A percentile compares a stretch with the other conserved stretches of the same genome.
Evolutionary conservation across 2,797 vertebrate genomes (phyloP).

Genomic region (Myotis myotis): DNA sequence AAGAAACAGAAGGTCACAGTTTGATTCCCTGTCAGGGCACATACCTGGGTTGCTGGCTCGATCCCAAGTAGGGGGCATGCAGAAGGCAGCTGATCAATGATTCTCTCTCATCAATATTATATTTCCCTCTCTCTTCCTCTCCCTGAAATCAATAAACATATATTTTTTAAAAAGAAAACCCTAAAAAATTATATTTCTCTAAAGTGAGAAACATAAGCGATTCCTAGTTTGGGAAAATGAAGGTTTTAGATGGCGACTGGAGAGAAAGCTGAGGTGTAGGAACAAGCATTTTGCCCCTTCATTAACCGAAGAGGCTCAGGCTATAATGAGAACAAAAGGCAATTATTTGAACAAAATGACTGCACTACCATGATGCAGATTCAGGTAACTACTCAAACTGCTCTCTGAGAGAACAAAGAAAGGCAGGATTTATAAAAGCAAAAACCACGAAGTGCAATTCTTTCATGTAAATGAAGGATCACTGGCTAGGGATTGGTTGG

Average conservation of each 20-base stretch:
- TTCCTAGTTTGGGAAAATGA: neutral
- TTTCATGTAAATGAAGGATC: neutral
- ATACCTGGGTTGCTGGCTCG: no score
- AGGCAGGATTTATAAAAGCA: neutral
- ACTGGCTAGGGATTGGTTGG: neutral
- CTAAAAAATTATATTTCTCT: neutral
- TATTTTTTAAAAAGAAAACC: no score
- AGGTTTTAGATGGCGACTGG: neutral
- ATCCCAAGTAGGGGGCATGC: no score
- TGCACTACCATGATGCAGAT: neutral
- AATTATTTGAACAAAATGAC: neutral
- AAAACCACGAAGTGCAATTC: neutral
- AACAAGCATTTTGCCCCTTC: neutral
- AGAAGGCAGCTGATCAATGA: no score
- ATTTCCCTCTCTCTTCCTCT: no score
- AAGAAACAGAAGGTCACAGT: no score
- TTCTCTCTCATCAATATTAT: no score
- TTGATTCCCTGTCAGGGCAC: no score
- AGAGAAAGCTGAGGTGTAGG: neutral
- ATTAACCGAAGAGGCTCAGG: neutral
- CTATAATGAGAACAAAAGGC: neutral
- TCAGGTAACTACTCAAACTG: neutral
- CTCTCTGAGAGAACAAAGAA: neutral
- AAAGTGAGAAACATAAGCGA: neutral
- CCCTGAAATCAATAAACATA: no score